A percentile compares a stretch with the other conserved stretches of the same genome.
Evolutionary conservation across 64 coral and sea anemone genomes (phyloP).

Genomic region (Platygyra sinensis): DNA sequence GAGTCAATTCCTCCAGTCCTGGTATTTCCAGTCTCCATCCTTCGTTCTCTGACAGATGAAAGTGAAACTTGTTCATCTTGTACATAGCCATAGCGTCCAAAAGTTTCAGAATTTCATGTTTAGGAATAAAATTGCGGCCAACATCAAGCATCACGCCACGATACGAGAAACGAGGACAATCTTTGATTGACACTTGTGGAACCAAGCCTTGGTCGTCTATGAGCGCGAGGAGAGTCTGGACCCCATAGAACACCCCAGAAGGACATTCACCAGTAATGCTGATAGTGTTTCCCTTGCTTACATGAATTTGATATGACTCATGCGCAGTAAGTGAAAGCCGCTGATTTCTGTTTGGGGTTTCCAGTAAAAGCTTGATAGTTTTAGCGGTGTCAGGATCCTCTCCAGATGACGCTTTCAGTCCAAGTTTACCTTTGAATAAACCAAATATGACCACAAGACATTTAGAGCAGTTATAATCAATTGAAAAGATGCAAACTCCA

Average conservation of each 20-base stretch:
- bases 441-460: too few species aligned
- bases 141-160: constrained; percentile 72
- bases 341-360: neutral
- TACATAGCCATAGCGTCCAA: constrained; percentile 66
- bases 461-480: too few species aligned
- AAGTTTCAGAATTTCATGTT: constrained; percentile 56
- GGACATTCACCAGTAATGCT: constrained; percentile 33
- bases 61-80: constrained; percentile 69
- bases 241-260: constrained; percentile 59
- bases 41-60: constrained; percentile 65
- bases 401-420: neutral
- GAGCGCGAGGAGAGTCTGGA: constrained; percentile 56
- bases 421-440: neutral
- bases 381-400: constrained; percentile 11
- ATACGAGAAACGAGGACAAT: constrained; percentile 63
- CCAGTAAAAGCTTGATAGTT: constrained; percentile 51
- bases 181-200: constrained; percentile 46
- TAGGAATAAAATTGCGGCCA: constrained; percentile 58
- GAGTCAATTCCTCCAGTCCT: constrained; percentile 39
- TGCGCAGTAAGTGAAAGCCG: neutral
- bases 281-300: constrained; percentile 26
- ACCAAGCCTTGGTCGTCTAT: constrained; percentile 34
- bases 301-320: constrained; percentile 58
- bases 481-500: too few species aligned
- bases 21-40: constrained; percentile 77